Percentiles rank a stretch among this genome's conserved stretches.
Conservation (phyloP, 1,140 invertebrate species). For the Trachymyrmex septentrionalis region DNA sequence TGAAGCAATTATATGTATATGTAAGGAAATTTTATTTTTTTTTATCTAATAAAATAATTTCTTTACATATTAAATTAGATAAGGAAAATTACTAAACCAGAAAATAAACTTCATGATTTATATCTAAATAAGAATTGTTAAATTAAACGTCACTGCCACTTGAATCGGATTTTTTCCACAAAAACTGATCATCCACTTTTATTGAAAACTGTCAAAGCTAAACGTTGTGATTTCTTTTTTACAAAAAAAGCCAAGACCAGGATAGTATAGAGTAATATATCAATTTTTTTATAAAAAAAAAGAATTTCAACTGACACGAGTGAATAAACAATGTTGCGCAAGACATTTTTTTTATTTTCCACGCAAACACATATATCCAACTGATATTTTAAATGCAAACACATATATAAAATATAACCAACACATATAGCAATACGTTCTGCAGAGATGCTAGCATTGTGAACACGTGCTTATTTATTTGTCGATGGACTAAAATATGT, state of each 20-base stretch:
- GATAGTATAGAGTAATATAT: neutral
- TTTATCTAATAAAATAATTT: neutral
- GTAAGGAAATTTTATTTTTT: neutral
- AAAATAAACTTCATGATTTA: neutral
- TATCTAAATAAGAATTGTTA: neutral
- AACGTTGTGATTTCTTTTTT: neutral
- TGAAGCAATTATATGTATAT: neutral
- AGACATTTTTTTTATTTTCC: neutral
- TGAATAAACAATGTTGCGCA: conserved; percentile 30
- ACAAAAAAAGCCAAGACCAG: neutral
- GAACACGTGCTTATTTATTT: conserved; percentile 13
- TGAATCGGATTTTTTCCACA: neutral
- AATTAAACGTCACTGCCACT: neutral
- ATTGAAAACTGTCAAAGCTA: conserved; percentile 4
- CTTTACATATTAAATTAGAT: neutral
- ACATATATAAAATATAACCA: neutral
- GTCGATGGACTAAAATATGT: neutral
- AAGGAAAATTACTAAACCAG: neutral
- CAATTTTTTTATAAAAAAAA: conserved; percentile 25
- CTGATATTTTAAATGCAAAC: conserved; percentile 26
- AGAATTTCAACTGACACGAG: conserved; percentile 22
- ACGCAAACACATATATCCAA: conserved; percentile 2
- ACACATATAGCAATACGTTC: neutral
- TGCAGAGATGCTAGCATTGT: neutral
- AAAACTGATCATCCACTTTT: neutral